Conservation (phyloP, 2,113 vertebrate genomes). For the Periophthalmodon schlosseri region DNA sequence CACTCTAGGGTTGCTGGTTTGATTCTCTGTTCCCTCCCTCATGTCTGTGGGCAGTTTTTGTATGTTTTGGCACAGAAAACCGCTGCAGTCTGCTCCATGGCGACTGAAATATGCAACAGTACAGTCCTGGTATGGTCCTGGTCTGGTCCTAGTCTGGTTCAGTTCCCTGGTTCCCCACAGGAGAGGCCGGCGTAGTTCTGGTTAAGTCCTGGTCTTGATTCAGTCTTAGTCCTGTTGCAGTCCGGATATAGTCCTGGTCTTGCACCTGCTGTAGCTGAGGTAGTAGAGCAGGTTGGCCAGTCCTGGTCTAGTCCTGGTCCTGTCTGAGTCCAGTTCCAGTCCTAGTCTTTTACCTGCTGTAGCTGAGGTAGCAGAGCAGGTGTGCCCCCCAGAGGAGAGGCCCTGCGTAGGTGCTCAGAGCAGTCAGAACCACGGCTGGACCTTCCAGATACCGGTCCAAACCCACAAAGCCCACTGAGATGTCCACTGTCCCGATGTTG, state of each 20-base stretch:
- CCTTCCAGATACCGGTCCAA: slow-evolving; percentile 86
- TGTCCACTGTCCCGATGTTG: slow-evolving; percentile 89
- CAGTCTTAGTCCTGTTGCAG: background rate
- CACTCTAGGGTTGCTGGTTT: too few relatives aligned
- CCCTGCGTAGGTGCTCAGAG: slow-evolving; percentile 86
- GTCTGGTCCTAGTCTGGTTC: too few relatives aligned
- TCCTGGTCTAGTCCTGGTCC: background rate
- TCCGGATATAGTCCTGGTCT: background rate
- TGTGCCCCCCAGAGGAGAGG: slow-evolving; percentile 93
- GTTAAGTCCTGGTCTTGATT: background rate
- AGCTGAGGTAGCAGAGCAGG: slow-evolving; percentile 87
- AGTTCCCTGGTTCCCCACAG: too few relatives aligned
- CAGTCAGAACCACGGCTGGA: slow-evolving; percentile 88
- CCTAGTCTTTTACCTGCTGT: slow-evolving; percentile 77
- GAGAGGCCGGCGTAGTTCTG: too few relatives aligned
- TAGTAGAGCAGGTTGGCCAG: background rate
- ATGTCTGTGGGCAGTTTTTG: too few relatives aligned
- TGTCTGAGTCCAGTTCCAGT: background rate
- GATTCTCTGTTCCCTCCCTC: too few relatives aligned
- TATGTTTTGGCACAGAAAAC: too few relatives aligned
- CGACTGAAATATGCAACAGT: too few relatives aligned
- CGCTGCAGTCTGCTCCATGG: too few relatives aligned
- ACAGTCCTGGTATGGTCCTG: background rate
- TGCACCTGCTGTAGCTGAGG: background rate
- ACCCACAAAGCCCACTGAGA: slow-evolving; percentile 94